Evolutionary conservation across 2,113 vertebrate genomes (phyloP).

Genomic region (Sturnira hondurensis): DNA sequence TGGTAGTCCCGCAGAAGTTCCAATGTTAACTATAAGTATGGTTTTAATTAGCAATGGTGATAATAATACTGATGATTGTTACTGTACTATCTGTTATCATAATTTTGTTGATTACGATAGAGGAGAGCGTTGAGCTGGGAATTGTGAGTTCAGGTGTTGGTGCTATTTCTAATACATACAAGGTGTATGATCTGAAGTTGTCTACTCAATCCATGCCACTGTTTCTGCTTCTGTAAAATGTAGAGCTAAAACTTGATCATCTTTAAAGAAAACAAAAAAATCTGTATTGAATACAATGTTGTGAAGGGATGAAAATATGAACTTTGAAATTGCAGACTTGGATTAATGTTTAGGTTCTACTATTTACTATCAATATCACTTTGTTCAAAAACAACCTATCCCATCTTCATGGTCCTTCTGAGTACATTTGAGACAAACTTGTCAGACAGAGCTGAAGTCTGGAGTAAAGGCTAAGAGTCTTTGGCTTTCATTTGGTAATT

Average conservation of each 20-base stretch:
- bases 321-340: background rate
- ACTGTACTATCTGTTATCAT: background rate
- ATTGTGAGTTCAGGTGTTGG: background rate
- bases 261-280: background rate
- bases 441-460: background rate
- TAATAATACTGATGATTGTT: slow-evolving; percentile 9
- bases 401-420: background rate
- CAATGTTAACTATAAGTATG: background rate
- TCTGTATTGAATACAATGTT: background rate
- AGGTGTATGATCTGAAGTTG: background rate
- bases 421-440: background rate
- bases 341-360: background rate
- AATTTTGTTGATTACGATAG: background rate
- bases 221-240: background rate
- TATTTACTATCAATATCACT: background rate
- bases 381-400: background rate
- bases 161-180: background rate
- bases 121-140: background rate
- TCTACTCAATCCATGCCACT: background rate
- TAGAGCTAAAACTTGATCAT: background rate
- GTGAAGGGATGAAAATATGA: background rate
- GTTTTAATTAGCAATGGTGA: slow-evolving; percentile 12
- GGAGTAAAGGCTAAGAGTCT: background rate
- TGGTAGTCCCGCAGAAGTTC: background rate
- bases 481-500: background rate